Percentiles rank a stretch among this genome's conserved stretches.
phyloP scores from a whole-genome alignment of 2,113 vertebrate genomes.

The Turnix velox region DNA sequence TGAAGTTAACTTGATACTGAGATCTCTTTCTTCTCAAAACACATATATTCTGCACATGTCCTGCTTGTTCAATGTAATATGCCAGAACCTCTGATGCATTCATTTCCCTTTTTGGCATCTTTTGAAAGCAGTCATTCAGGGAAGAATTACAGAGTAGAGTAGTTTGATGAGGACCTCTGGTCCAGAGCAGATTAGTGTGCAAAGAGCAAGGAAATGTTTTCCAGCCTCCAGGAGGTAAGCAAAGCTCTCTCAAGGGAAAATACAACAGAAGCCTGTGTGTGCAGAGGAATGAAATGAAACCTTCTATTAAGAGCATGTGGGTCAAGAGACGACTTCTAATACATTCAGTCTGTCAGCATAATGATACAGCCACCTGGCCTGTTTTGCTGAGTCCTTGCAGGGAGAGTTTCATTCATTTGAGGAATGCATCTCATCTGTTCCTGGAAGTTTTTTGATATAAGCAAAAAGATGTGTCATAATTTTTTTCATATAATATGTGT shows the following conservation, averaged over 20 bases:
- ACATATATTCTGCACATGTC: neutral
- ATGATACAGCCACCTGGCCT: neutral
- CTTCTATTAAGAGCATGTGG: conserved; percentile 27
- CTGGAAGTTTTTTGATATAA: neutral
- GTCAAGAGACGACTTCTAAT: neutral
- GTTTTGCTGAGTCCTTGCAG: neutral
- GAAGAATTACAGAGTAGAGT: conserved; percentile 18
- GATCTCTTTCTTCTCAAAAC: neutral
- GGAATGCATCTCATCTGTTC: neutral
- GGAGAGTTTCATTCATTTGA: neutral
- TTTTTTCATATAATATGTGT: no score
- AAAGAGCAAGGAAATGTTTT: conserved; percentile 26
- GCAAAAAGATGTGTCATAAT: neutral
- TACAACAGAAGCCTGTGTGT: conserved; percentile 1
- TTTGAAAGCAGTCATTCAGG: conserved; percentile 63
- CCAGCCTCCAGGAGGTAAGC: neutral
- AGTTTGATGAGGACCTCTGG: neutral
- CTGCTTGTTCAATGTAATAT: neutral
- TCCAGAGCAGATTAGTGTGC: neutral
- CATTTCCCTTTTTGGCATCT: conserved; percentile 24
- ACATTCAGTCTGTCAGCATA: neutral
- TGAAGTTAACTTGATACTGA: neutral
- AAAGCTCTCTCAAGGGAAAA: neutral
- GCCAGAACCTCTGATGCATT: neutral
- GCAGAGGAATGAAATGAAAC: conserved; percentile 27